Percentiles rank a stretch among this genome's conserved stretches.
These are phyloP conservation scores for Mus caroli DNA, from an alignment of 2,797 vertebrate genomes.

Conservation along the genomic window DNA sequence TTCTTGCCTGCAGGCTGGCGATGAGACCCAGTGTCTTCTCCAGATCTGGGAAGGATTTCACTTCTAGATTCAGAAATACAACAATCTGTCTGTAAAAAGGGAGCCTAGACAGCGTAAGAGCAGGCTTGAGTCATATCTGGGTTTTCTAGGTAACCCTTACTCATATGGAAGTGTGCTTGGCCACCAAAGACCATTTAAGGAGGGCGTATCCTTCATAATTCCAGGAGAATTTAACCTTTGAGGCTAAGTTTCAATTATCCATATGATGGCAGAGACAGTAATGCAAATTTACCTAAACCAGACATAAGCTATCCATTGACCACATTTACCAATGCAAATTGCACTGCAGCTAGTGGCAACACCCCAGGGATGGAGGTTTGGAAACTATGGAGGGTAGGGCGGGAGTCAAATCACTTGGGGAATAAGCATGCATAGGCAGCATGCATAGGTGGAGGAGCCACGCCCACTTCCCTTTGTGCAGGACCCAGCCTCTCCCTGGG, in stretches of 20 bases:
- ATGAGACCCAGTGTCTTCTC: background rate
- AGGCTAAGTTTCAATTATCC: background rate
- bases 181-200: background rate
- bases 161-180: background rate
- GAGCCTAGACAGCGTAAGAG: background rate
- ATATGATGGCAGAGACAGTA: background rate
- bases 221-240: conserved; percentile 14
- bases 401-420: background rate
- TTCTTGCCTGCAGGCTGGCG: background rate
- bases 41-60: background rate
- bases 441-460: too few relatives aligned
- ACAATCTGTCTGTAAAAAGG: background rate
- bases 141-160: background rate
- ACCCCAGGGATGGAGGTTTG: background rate
- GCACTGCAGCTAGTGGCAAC: background rate
- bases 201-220: conserved; percentile 20
- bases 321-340: background rate
- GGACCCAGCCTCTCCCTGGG: background rate
- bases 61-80: background rate
- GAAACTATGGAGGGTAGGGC: background rate
- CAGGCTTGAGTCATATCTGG: background rate
- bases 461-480: background rate
- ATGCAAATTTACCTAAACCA: background rate
- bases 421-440: background rate
- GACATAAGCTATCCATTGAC: background rate